These are phyloP conservation scores for Pentamera pediparva DNA, from an alignment of 53 echinoderm and acorn worm species.

Conservation along the genomic window DNA sequence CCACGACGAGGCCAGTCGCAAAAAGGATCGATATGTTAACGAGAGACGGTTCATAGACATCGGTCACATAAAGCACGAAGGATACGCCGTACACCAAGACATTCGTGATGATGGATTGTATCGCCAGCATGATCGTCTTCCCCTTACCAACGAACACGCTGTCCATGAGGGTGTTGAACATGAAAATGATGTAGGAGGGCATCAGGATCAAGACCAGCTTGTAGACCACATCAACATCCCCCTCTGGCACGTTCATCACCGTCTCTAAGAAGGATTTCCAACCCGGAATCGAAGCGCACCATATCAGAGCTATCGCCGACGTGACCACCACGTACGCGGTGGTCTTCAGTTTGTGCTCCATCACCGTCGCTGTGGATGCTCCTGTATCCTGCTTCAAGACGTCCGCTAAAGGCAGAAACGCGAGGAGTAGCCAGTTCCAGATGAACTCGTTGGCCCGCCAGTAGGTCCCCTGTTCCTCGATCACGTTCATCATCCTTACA, in stretches of 20 bases:
- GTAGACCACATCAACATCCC: not conserved
- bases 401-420: not conserved
- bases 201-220: constrained; percentile 12
- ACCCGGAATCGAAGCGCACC: constrained; percentile 11
- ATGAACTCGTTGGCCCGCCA: constrained; percentile 15
- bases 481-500: constrained; percentile 20
- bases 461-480: constrained; percentile 3
- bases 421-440: not conserved
- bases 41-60: not conserved
- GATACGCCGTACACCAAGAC: constrained; percentile 7
- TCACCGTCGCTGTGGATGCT: constrained; percentile 7
- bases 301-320: not conserved
- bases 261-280: constrained; percentile 22
- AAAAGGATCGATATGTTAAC: too few species aligned
- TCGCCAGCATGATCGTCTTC: constrained; percentile 4
- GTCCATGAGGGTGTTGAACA: constrained; percentile 11
- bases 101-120: constrained; percentile 12
- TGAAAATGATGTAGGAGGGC: constrained; percentile 14
- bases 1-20: too few species aligned
- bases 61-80: not conserved
- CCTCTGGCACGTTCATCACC: constrained; percentile 1
- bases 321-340: not conserved
- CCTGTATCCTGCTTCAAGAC: constrained; percentile 10
- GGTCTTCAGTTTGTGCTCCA: constrained; percentile 13
- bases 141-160: constrained; percentile 19